Conservation (phyloP, 2,113 vertebrate species). For the Isurus oxyrinchus region DNA sequence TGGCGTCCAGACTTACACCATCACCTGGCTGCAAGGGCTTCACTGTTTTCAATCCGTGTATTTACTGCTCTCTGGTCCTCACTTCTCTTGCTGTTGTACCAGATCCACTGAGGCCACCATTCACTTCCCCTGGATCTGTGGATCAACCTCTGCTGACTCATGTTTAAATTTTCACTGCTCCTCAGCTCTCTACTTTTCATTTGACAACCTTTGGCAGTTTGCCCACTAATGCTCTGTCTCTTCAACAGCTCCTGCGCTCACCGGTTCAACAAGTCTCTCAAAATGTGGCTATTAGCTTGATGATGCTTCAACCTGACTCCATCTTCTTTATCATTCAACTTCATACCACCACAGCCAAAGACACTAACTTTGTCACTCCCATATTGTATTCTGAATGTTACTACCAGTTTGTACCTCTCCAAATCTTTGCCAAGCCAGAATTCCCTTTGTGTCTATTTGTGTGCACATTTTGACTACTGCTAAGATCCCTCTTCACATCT, state of each 20-base stretch:
- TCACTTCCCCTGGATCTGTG: background rate
- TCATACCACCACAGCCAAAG: background rate
- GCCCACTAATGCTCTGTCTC: no score
- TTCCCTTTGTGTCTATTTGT: background rate
- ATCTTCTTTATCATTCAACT: background rate
- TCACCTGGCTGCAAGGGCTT: background rate
- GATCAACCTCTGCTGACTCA: background rate
- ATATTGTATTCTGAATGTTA: background rate
- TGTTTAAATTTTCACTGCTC: background rate
- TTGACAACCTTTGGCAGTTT: no score
- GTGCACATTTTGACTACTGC: background rate
- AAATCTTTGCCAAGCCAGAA: background rate
- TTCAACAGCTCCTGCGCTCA: background rate
- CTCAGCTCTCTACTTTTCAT: no score
- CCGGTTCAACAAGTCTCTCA: background rate
- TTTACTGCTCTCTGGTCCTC: background rate
- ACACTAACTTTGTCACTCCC: background rate
- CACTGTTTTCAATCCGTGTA: background rate
- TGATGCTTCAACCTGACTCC: background rate
- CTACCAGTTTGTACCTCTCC: background rate
- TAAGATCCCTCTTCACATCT: background rate
- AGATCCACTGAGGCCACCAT: background rate
- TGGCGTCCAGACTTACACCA: background rate
- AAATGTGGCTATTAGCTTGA: background rate
- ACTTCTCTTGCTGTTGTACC: background rate